Evolutionary conservation across 92 coral and sea anemone species (phyloP).

Genomic region (Metridium senile): DNA sequence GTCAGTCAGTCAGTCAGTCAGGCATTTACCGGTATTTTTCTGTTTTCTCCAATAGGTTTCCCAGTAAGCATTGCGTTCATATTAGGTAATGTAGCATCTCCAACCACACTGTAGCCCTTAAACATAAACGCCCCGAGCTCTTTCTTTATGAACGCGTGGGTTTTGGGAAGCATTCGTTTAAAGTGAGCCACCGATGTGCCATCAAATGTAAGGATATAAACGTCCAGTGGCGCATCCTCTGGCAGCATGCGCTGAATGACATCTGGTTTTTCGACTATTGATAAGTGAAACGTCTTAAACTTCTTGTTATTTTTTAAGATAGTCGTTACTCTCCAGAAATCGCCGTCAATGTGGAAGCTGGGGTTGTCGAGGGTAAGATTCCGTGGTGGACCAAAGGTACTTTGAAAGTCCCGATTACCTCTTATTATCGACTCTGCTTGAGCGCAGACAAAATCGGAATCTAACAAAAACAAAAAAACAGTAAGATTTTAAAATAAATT

Average conservation of each 20-base stretch:
- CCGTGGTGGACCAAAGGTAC: too few relatives aligned
- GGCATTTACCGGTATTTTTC: background rate
- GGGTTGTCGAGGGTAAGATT: too few relatives aligned
- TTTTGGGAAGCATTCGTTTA: constrained; percentile 67
- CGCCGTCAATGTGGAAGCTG: constrained; percentile 6
- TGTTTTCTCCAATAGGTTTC: background rate
- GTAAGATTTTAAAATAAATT: too few relatives aligned
- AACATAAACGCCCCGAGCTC: constrained; percentile 54
- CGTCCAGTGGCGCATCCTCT: constrained; percentile 51
- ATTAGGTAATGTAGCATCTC: constrained; percentile 44
- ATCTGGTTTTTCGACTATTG: constrained; percentile 59
- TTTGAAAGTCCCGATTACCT: too few relatives aligned
- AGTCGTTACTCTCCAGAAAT: constrained; percentile 22
- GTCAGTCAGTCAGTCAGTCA: too few relatives aligned
- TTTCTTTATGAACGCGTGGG: constrained; percentile 49
- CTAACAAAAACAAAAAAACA: too few relatives aligned
- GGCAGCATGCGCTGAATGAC: constrained; percentile 51
- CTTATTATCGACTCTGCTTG: too few relatives aligned
- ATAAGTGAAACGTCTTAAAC: constrained; percentile 46
- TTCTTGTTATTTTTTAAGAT: background rate
- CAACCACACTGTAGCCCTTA: constrained; percentile 67
- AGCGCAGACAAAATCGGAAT: too few relatives aligned
- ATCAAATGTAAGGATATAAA: constrained; percentile 60
- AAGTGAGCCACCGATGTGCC: constrained; percentile 77
- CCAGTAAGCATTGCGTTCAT: constrained; percentile 23